Evolutionary conservation across 1,140 invertebrate genomes (phyloP).

Genomic region (Solenopsis fugax): DNA sequence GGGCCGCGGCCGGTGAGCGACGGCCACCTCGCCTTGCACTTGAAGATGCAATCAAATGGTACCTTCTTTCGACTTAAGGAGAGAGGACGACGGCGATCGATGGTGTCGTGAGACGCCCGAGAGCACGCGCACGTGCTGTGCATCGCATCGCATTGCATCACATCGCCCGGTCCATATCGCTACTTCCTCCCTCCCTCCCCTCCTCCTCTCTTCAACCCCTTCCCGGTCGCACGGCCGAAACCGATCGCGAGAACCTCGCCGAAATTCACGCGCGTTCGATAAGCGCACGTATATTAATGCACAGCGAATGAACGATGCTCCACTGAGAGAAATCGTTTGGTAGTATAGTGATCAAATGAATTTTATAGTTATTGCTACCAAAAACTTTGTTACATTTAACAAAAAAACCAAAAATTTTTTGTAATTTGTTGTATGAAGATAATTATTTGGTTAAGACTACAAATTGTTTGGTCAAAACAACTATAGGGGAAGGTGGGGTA

Average conservation of each 20-base stretch:
- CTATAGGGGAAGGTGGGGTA: too few species aligned
- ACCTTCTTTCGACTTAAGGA: conserved; percentile 50
- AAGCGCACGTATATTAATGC: neutral
- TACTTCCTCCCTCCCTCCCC: too few species aligned
- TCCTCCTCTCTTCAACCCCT: neutral
- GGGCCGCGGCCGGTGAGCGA: conserved; percentile 25
- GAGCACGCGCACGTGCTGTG: conserved; percentile 58
- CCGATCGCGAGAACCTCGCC: neutral
- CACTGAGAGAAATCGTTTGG: too few species aligned
- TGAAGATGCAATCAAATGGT: conserved; percentile 60
- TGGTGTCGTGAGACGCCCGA: conserved; percentile 42
- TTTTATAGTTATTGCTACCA: too few species aligned
- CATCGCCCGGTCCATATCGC: conserved; percentile 1
- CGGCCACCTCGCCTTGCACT: conserved; percentile 61
- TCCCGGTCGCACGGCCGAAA: neutral
- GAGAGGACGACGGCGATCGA: conserved; percentile 50
- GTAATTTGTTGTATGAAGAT: too few species aligned
- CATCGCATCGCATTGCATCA: conserved; percentile 25
- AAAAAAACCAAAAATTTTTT: too few species aligned
- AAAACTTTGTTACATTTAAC: too few species aligned
- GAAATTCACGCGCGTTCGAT: conserved; percentile 8
- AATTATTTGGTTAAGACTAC: too few species aligned
- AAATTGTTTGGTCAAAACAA: too few species aligned
- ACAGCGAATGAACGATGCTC: too few species aligned
- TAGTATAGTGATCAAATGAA: too few species aligned